Conservation (phyloP, 2,888 invertebrate species). For the Ornithoptera priamus region DNA sequence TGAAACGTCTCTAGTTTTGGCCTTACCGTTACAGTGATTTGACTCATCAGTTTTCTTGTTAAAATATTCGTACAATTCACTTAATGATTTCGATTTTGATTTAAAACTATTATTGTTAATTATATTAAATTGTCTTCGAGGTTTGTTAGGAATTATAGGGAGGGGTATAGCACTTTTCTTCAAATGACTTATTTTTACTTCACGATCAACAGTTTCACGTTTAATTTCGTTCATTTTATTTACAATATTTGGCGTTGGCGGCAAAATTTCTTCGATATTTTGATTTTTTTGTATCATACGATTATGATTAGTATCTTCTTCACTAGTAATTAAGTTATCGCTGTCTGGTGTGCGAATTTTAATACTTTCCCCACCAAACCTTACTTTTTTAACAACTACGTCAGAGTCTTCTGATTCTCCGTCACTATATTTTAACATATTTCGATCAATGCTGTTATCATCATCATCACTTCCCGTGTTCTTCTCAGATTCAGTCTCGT, state of each 20-base stretch:
- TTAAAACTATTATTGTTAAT: conserved; percentile 58
- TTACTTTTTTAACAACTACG: conserved; percentile 83
- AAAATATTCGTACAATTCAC: conserved; percentile 73
- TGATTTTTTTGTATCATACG: conserved; percentile 31
- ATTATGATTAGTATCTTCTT: conserved; percentile 66
- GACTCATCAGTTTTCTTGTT: conserved; percentile 59
- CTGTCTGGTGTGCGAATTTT: conserved; percentile 93
- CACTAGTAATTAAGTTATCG: conserved; percentile 83
- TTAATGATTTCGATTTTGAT: conserved; percentile 72
- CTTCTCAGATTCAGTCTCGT: conserved; percentile 70
- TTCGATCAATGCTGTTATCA: conserved; percentile 68
- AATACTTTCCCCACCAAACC: conserved; percentile 92
- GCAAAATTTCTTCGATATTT: conserved; percentile 34
- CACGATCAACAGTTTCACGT: conserved; percentile 53
- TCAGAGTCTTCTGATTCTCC: conserved; percentile 81
- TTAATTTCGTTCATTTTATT: conserved; percentile 62
- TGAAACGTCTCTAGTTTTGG: conserved; percentile 50
- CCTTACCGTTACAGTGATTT: conserved; percentile 32
- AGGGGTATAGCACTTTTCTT: conserved; percentile 71
- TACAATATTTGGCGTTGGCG: conserved; percentile 49
- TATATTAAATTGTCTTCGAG: conserved; percentile 42
- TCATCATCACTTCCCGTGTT: conserved; percentile 67
- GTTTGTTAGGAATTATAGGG: conserved; percentile 61
- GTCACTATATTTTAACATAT: conserved; percentile 81
- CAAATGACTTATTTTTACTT: conserved; percentile 41